These are phyloP conservation scores for Daubentonia madagascariensis DNA, from an alignment of 2,113 vertebrate species.

Conservation along the genomic window DNA sequence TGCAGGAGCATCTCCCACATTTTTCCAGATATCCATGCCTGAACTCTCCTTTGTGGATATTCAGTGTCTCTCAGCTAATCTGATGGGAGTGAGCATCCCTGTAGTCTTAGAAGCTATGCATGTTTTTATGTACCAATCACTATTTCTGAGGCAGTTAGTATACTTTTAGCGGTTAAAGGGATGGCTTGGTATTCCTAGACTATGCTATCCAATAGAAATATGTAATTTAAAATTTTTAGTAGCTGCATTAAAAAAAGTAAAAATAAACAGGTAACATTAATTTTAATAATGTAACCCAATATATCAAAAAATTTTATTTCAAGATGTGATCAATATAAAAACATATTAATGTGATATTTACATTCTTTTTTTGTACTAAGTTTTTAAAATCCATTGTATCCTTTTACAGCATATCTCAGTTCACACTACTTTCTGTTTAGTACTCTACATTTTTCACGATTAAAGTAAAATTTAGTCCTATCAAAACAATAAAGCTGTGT, in stretches of 20 bases:
- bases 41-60: neutral
- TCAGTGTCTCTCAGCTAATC: neutral
- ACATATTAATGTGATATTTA: neutral
- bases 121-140: neutral
- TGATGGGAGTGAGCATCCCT: neutral
- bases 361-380: neutral
- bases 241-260: neutral
- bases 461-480: neutral
- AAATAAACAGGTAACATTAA: slow-evolving; percentile 10
- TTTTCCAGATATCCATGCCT: neutral
- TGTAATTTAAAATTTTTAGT: neutral
- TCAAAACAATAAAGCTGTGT: neutral
- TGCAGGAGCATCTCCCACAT: neutral
- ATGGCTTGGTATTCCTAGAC: neutral
- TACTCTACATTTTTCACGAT: neutral
- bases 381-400: neutral
- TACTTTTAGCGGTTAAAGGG: neutral
- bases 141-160: neutral
- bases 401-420: neutral
- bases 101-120: neutral
- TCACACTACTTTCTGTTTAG: neutral
- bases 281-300: slow-evolving; percentile 1
- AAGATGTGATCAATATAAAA: neutral
- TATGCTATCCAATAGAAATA: neutral
- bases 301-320: neutral